Base-by-base conservation (phyloP, 1,140 invertebrate genomes). In the Xylocopa sonorina region DNA sequence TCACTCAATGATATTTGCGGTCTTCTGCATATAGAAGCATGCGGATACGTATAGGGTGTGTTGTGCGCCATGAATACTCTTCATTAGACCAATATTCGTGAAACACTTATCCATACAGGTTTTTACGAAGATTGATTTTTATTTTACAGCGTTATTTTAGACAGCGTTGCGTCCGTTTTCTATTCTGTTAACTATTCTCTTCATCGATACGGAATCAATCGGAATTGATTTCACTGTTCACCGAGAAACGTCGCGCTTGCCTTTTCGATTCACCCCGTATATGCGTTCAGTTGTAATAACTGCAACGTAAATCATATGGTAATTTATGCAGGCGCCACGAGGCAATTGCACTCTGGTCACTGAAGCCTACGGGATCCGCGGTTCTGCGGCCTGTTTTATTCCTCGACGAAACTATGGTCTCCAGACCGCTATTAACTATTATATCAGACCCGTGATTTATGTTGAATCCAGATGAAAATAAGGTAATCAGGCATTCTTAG, bases 311-410 rank as follows among this genome's bases (percentile, higher is more conserved):
- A 81, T 69, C 58, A 60, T 76, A 67, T 84, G 62, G 69, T 84
- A 86, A 86, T 87, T 82, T 84, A 86, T 84, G 76, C 80, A 82
- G 80, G 75, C 84, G 86, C 82, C 84, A 84, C 80, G 57, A 80
- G 82, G 78, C 41, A 85, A 85, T 76, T 86, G 75, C 80, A 48
- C 53, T 78, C 73, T 51, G 67, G 66, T 67, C 50, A 29, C 53
- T 57, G 43, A 55, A 76, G 38, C 41, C 38, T 55, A n/a, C 55
- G 41, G 32, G 18, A 46, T 50, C 12, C 38, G 50, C 53, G 48
- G 14, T 43, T 24, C 18, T 58, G 6, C 24, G 18, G n/a, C 66
- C 34, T 32, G 50, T 72, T 84, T 80, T 75, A 84, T 74, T 72
- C 63, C 50, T 38, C 60, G 7, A 14, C 21, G 63, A 79, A 80